Base-by-base conservation (phyloP, 1,140 invertebrate species). In the Hermetia illucens region DNA sequence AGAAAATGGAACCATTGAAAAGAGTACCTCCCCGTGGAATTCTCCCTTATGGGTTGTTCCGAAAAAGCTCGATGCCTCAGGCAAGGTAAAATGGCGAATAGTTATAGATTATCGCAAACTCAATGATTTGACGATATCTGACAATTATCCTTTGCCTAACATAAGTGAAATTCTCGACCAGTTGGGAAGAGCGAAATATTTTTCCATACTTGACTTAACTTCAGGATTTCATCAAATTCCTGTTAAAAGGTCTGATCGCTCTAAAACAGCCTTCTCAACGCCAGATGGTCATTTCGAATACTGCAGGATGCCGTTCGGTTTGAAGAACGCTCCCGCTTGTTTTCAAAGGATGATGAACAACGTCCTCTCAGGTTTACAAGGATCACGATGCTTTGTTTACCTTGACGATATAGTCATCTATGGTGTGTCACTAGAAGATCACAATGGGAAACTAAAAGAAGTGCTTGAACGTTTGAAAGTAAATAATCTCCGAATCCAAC, bases 121-220 rank as follows among this genome's bases (percentile, higher is more conserved):
- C 9, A 63, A 61, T 38, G 41, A 55, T 12, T 39, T 45, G 17
- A 58, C 49, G 2, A 41, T 55, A 4, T 39, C 35, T 9, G 51
- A 59, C 16, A 34, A 18, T 10, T 70, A 58, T 47, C 70, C 68
- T 2, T 38, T 74, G 4, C 70, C 69, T 3, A 50, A 55, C 27
- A 68, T 72, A 12, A 54, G 61, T 19, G 34, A 35, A 35, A 15
- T 35, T 8, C 34, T 35, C 12, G 5, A 6, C 5, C 5, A 35
- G 6, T 20, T 35, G 5, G 34, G 34, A 10, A 21, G 15, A 35
- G 21, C 17, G 5, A 35, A 35, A 21, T 66, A 60, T 44, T 70
- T 70, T 45, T 55, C 60, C 9, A 55, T 59, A 5, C 41, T 71
- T 5, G 68, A 72, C 50, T 18, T 39, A 4, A 40, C 40, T 1